phyloP scores from a whole-genome alignment of 2,888 invertebrate genomes.

The Calameuta idolon region DNA sequence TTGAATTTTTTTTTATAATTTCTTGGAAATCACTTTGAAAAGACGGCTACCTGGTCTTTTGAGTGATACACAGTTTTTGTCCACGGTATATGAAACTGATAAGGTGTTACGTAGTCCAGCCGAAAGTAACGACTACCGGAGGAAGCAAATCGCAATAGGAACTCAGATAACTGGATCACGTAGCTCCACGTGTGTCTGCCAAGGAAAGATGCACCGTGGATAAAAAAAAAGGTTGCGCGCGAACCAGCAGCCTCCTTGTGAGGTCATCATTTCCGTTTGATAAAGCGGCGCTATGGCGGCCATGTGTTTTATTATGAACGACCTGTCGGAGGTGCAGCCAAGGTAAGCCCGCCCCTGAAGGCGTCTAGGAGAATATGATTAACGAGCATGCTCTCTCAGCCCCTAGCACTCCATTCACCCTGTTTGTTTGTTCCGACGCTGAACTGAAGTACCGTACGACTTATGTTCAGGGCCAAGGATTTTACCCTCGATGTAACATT shows the following conservation, averaged over 20 bases:
- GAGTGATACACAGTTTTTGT: background rate
- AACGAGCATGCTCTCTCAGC: constrained; percentile 31
- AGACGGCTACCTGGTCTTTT: background rate
- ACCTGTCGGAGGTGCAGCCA: constrained; percentile 52
- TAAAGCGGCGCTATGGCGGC: constrained; percentile 33
- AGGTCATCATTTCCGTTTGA: constrained; percentile 17
- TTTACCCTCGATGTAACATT: background rate
- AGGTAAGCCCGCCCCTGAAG: constrained; percentile 28
- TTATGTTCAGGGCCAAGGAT: background rate
- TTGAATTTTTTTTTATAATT: background rate
- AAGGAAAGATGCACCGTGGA: background rate
- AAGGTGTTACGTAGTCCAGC: background rate
- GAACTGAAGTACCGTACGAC: background rate
- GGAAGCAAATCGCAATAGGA: background rate
- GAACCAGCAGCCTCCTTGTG: constrained; percentile 4
- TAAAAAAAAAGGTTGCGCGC: constrained; percentile 1
- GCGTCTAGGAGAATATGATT: constrained; percentile 35
- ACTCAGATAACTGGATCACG: background rate
- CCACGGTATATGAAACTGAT: background rate
- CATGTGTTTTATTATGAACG: constrained; percentile 63
- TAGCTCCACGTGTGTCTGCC: background rate
- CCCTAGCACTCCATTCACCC: constrained; percentile 34
- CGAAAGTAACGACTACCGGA: background rate
- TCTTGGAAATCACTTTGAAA: no score
- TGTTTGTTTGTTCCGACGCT: constrained; percentile 35